Evolutionary conservation across 2,888 invertebrate genomes (phyloP), one percentile per base, ranked within the genome.

Genomic region (Erebia ligea): DNA sequence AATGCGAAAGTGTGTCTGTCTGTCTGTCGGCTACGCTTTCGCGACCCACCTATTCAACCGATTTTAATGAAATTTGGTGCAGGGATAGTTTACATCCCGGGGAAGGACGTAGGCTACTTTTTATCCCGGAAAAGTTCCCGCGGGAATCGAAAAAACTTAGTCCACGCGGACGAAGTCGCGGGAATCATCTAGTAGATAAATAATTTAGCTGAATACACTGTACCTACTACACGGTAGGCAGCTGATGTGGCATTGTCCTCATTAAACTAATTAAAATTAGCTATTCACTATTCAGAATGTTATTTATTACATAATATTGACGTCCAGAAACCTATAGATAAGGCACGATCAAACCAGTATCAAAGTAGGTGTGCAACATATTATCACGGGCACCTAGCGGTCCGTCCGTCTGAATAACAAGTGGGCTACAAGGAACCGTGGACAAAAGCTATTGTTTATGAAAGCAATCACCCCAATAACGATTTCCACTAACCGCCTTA

Each of bases 401-500:
- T 75, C 91, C 89, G 91, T 88, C 82, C 85, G 78, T 75, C 83
- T 85, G 84, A 88, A 88, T 86, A 89, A 86, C 87, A 80, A 83
- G 81, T 79, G 80, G 80, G 81, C 86, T 86, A 86, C 89, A 84
- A 87, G 90, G 86, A 88, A 82, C 81, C 80, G 79, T 84, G 86
- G 86, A 91, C 91, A 91, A 92, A 91, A 91, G 89, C 87, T 87
- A 91, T 92, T 92, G 92, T 93, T 92, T 91, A 92, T 92, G 91
- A 88, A 92, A 89, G 91, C 92, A 92, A 92, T 93, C 92, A 92
- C 91, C 90, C 91, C 88, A 92, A 92, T 92, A 93, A 91, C 87
- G 86, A 90, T 92, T 92, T 92, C 92, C 91, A 91, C 92, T 90
- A 90, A 92, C 82, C 86, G 87, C 85, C 82, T 83, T 82, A 42